Conservation (phyloP, 1,140 invertebrate species). For the Antheraea pernyi region DNA sequence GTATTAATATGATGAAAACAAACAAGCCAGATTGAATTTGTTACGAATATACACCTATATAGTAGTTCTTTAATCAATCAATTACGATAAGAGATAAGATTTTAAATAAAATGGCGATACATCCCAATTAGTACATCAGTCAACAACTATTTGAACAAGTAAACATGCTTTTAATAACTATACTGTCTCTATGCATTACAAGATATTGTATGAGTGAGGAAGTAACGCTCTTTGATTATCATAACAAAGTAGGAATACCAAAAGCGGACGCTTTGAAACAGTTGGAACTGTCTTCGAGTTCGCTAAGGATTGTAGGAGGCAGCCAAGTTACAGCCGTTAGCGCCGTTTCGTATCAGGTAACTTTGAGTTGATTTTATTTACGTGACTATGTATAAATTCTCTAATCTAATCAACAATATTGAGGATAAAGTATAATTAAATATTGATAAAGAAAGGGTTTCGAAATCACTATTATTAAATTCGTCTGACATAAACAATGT, state of each 20-base stretch:
- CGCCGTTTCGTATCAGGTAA: constrained; percentile 45
- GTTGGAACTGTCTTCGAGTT: constrained; percentile 3
- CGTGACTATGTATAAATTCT: too few relatives aligned
- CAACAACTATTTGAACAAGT: not conserved
- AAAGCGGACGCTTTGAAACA: constrained; percentile 26
- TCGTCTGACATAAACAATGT: too few relatives aligned
- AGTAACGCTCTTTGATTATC: constrained; percentile 28
- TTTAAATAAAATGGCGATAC: not conserved
- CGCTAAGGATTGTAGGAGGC: constrained; percentile 44
- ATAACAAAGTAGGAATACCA: constrained; percentile 38
- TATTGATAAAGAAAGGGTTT: too few relatives aligned
- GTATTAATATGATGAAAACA: not conserved
- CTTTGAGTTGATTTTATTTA: not conserved
- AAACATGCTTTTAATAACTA: not conserved
- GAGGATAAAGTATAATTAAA: too few relatives aligned
- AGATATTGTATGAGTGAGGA: not conserved
- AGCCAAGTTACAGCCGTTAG: constrained; percentile 22
- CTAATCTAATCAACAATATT: too few relatives aligned
- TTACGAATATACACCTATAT: not conserved
- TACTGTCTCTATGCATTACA: not conserved
- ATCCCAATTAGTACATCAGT: not conserved
- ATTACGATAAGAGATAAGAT: not conserved
- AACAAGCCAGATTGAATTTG: not conserved
- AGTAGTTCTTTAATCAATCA: not conserved
- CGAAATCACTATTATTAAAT: too few relatives aligned